Percentiles rank a stretch among this genome's conserved stretches.
Conservation (phyloP, 2,888 invertebrate species). For the Oscheius sp. region DNA sequence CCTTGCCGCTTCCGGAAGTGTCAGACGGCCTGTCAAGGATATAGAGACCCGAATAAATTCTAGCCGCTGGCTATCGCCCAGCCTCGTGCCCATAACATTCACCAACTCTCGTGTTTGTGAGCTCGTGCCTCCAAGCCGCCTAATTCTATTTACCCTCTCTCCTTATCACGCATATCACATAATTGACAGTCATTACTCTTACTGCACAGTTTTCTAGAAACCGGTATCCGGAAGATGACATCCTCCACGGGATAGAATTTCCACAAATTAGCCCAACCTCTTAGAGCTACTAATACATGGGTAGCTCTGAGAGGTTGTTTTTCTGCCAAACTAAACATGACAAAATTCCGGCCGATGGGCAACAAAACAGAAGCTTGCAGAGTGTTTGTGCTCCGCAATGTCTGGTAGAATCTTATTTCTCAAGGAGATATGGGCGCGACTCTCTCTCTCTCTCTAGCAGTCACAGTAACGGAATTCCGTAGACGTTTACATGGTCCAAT, state of each 20-base stretch:
- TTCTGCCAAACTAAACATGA: conserved; percentile 24
- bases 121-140: conserved; percentile 27
- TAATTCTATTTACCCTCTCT: conserved; percentile 14
- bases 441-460: no score
- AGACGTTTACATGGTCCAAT: not conserved
- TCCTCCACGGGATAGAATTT: no score
- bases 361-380: conserved; percentile 20
- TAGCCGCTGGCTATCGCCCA: conserved; percentile 26
- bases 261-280: not conserved
- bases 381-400: conserved; percentile 15
- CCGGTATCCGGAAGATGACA: no score
- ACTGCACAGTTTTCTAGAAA: no score
- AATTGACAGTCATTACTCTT: not conserved
- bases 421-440: conserved; percentile 1
- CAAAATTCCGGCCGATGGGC: conserved; percentile 22
- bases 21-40: conserved; percentile 33
- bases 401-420: conserved; percentile 18
- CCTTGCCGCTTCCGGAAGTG: conserved; percentile 32
- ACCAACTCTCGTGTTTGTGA: conserved; percentile 25
- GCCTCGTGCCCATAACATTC: conserved; percentile 20
- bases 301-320: conserved; percentile 25
- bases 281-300: not conserved
- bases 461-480: conserved; percentile 4
- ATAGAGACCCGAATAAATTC: conserved; percentile 24
- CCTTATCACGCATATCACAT: conserved; percentile 21